Base-by-base conservation (phyloP, 2,113 vertebrate genomes). In the Lipophrys pholis region DNA sequence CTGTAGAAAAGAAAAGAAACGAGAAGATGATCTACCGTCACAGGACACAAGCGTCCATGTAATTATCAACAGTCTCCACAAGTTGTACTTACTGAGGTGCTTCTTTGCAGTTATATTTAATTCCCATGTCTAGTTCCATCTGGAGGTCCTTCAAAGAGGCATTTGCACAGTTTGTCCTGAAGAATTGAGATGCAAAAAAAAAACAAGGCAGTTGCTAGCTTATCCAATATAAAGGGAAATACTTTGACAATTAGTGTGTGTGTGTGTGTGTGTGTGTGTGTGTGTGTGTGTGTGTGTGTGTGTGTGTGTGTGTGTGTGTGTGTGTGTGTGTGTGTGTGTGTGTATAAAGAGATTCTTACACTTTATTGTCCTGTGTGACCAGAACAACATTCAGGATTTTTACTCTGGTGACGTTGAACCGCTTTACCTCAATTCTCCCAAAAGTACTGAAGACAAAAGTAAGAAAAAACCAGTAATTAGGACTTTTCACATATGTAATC, bases 401-500 rank as follows among this genome's bases (percentile, higher is more conserved):
- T 38, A 96, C 83, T 65, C 57, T 93, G 6, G 55, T 0, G 38
- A 91, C 84, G 5, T 86, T 42, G 42, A 98, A 81, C 53, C 81
- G 89, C 61, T 70, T 41, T 58, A 96, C 11, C 83, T 98, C 97
- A 50, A 96, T 49, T 30, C 85, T 93, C 68, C 78, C 94, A 84
- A 98, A 95, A 69, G 87, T 87, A 73, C 97, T 98, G 79, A 30
- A 30, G 21, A 30, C 21, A 30, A 30, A 30, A 30, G 21, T 30
- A 30, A 30, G 4, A 30, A 30, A 30, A 30, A 30, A 30, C 21
- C 21, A 2, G 21, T 30, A 30, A 30, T 30, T 2, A 30, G 21
- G 21, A 30, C 21, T 30, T 30, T 30, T 30, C 21, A 30, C 4
- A 30, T 30, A 30, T 30, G 21, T 30, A 30, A 4, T 30, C 21